A percentile compares a stretch with the other conserved stretches of the same genome.
Conservation (phyloP, 2,113 vertebrate genomes). For the Excalfactoria chinensis region DNA sequence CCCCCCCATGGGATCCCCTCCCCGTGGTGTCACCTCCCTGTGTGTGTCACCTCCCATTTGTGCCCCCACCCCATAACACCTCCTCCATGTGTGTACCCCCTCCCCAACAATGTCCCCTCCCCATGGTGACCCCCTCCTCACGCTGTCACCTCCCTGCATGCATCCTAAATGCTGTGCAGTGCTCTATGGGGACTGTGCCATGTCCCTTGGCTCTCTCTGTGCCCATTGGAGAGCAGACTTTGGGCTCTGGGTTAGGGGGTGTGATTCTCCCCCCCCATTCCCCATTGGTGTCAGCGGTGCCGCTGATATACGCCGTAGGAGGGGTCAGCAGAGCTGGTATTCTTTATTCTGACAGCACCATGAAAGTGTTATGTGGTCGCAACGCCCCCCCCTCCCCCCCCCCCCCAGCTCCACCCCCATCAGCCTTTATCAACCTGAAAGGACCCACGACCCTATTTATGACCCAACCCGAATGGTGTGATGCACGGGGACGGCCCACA, state of each 20-base stretch:
- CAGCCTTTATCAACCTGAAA: constrained; percentile 54
- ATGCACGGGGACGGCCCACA: constrained; percentile 5
- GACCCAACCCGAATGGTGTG: constrained; percentile 24
- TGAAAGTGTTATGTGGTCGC: constrained; percentile 61
- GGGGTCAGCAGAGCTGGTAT: constrained; percentile 9
- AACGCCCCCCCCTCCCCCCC: constrained; percentile 36
- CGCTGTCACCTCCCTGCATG: too few relatives aligned
- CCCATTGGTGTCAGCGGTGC: constrained; percentile 1
- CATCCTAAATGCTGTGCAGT: too few relatives aligned
- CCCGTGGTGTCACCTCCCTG: too few relatives aligned
- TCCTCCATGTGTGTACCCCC: too few relatives aligned
- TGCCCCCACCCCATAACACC: too few relatives aligned
- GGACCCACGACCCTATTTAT: constrained; percentile 44
- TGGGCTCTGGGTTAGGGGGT: neutral
- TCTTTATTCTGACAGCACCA: constrained; percentile 62
- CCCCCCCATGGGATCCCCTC: too few relatives aligned
- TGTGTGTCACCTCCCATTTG: too few relatives aligned
- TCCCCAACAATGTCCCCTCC: too few relatives aligned
- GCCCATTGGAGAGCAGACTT: neutral
- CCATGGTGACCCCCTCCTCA: too few relatives aligned
- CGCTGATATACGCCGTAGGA: constrained; percentile 23
- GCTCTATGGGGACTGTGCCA: neutral
- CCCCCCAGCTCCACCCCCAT: constrained; percentile 48
- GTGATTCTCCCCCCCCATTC: neutral
- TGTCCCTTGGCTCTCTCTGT: neutral